Percentiles rank a stretch among this genome's conserved stretches.
These are phyloP conservation scores for Eudemis profundana DNA, from an alignment of 2,888 invertebrate species.

Conservation along the genomic window DNA sequence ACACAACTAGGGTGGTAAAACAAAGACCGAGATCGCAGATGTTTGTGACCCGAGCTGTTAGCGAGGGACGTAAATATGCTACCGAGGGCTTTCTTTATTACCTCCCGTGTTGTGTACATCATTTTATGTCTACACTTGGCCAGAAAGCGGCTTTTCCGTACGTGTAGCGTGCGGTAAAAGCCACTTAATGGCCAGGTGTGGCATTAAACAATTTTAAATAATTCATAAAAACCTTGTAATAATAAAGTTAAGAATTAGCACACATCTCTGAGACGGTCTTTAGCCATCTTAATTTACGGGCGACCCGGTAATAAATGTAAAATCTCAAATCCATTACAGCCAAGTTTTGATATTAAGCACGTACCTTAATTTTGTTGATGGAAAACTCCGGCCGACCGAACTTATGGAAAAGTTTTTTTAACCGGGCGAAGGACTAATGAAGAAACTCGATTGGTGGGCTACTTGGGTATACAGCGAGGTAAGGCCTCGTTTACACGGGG, in stretches of 20 bases:
- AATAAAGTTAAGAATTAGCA: too few species aligned
- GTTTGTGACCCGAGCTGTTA: too few species aligned
- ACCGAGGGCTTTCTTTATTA: too few species aligned
- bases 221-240: neutral
- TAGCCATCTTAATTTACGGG: slow-evolving; percentile 53
- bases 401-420: slow-evolving; percentile 73
- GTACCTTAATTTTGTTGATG: slow-evolving; percentile 82
- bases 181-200: too few species aligned
- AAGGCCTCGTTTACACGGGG: neutral
- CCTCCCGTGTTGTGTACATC: too few species aligned
- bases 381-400: slow-evolving; percentile 77
- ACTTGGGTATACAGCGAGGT: slow-evolving; percentile 45
- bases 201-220: too few species aligned
- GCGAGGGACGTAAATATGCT: too few species aligned
- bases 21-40: too few species aligned
- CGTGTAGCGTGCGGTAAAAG: too few species aligned
- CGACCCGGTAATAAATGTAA: slow-evolving; percentile 72
- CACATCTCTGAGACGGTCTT: neutral
- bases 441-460: slow-evolving; percentile 73
- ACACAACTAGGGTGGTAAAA: too few species aligned
- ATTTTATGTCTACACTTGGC: too few species aligned
- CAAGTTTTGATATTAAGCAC: slow-evolving; percentile 79
- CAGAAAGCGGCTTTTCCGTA: too few species aligned
- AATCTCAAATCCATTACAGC: slow-evolving; percentile 80
- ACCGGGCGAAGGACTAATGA: slow-evolving; percentile 74